Base-by-base conservation (phyloP, 2,797 vertebrate species). In the Acridotheres tristis region DNA sequence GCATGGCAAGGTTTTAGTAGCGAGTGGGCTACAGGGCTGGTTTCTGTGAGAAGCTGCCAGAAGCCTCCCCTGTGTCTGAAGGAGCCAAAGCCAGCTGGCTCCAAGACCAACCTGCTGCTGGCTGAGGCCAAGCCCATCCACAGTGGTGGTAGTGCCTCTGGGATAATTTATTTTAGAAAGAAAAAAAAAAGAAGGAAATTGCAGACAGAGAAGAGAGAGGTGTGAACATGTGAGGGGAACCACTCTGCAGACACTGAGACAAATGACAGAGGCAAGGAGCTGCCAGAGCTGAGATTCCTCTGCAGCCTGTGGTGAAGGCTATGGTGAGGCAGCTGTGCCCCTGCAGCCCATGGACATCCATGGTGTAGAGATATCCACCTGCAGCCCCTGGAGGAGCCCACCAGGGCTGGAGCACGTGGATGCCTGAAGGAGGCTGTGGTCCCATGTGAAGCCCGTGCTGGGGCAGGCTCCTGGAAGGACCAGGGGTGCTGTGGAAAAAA, bases 391-490 rank as follows among this genome's bases (percentile, higher is more conserved):
- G 26, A 27, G 30, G 25, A 81, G 61, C 29, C n/a, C 47, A 47
- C 0, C 18, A 53, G 18, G 51, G 1, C 4, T 53, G 53, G n/a
- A 63, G 29, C 17, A 51, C 0, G 1, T 26, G 65, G 50, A 76
- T 45, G n/a, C 29, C 45, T 45, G 38, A 45, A 40, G 43, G 38
- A 71, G 29, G 38, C 57, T 63, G 45, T 45, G 38, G n/a, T 29
- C n/a, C 15, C 29, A 19, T 1, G 4, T 25, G 43, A 50, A 63
- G 14, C 36, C 43, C 9, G 10, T 54, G 29, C 23, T 63, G 43
- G 20, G 27, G 14, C 11, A 88, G 42, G 55, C 34, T 48, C 16
- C 71, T 43, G 48, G 42, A 36, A 69, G 57, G 32, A 38, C 32
- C 43, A 26, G 65, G 34, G 20, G 16, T 0, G 0, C 38, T 18